Evolutionary conservation across 2,888 invertebrate genomes (phyloP).

Genomic region (Sminthurinus aureus): DNA sequence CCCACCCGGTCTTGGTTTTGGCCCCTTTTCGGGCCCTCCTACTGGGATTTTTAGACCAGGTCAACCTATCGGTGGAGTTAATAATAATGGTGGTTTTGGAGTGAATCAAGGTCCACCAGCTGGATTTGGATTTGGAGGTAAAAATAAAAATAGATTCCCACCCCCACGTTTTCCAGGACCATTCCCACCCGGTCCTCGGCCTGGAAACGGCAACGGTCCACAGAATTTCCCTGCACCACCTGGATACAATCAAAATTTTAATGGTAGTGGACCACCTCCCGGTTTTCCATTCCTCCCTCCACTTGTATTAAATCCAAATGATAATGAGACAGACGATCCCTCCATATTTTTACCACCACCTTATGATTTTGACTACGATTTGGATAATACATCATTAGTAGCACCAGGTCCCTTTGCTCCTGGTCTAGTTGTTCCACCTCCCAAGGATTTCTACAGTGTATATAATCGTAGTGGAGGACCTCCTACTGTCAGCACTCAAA

Average conservation of each 20-base stretch:
- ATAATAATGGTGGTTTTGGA: slow-evolving; percentile 11
- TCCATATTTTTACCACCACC: slow-evolving; percentile 91
- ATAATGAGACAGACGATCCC: slow-evolving; percentile 82
- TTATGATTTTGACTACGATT: slow-evolving; percentile 82
- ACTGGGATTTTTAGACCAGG: slow-evolving; percentile 15
- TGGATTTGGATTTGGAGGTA: slow-evolving; percentile 63
- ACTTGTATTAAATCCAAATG: slow-evolving; percentile 62
- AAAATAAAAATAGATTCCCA: slow-evolving; percentile 60
- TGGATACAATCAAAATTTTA: slow-evolving; percentile 49
- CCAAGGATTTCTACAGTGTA: slow-evolving; percentile 84
- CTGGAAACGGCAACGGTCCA: slow-evolving; percentile 4
- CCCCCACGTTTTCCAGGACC: slow-evolving; percentile 62
- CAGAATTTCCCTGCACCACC: slow-evolving; percentile 48
- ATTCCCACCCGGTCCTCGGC: slow-evolving; percentile 66
- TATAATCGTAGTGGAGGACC: slow-evolving; percentile 65
- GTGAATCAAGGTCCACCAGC: neutral
- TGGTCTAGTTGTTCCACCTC: slow-evolving; percentile 86
- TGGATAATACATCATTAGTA: slow-evolving; percentile 77
- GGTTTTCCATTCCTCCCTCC: slow-evolving; percentile 62
- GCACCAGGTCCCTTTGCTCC: slow-evolving; percentile 87
- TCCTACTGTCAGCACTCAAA: neutral
- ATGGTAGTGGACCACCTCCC: slow-evolving; percentile 62
- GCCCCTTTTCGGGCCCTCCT: neutral
- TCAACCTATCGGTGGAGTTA: slow-evolving; percentile 24
- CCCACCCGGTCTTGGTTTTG: slow-evolving; percentile 43